Conservation (phyloP, 2,797 vertebrate species). For the Schizopygopsis malacanthus region DNA sequence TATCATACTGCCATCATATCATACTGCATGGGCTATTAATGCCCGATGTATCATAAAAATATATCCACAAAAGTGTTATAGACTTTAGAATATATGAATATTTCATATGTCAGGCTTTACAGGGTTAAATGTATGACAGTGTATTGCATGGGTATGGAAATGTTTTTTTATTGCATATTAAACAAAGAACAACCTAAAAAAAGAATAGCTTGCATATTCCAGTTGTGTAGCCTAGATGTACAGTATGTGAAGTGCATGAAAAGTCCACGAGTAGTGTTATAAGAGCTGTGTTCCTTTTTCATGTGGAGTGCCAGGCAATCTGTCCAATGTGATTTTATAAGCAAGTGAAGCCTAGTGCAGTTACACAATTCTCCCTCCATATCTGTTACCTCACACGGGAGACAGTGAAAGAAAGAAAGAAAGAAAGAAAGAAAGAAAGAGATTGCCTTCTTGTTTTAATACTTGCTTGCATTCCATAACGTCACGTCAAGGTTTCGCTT, state of each 20-base stretch:
- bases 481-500: not conserved
- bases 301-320: not conserved
- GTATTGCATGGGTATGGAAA: not conserved
- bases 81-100: not conserved
- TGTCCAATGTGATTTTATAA: conserved; percentile 6
- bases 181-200: not conserved
- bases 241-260: not conserved
- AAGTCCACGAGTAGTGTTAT: not conserved
- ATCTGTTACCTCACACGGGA: not conserved
- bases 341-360: not conserved
- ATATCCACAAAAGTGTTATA: not conserved
- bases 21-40: not conserved
- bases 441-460: not conserved
- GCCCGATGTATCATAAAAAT: not conserved
- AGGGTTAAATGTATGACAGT: not conserved
- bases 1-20: not conserved
- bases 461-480: not conserved
- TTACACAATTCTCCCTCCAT: conserved; percentile 5
- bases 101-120: not conserved
- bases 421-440: not conserved
- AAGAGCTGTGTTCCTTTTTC: not conserved
- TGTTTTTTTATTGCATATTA: not conserved
- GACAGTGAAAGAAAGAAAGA: not conserved
- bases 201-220: not conserved
- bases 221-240: not conserved